Evolutionary conservation across 2,888 invertebrate genomes (phyloP).

Genomic region (Octonoba sinensis): DNA sequence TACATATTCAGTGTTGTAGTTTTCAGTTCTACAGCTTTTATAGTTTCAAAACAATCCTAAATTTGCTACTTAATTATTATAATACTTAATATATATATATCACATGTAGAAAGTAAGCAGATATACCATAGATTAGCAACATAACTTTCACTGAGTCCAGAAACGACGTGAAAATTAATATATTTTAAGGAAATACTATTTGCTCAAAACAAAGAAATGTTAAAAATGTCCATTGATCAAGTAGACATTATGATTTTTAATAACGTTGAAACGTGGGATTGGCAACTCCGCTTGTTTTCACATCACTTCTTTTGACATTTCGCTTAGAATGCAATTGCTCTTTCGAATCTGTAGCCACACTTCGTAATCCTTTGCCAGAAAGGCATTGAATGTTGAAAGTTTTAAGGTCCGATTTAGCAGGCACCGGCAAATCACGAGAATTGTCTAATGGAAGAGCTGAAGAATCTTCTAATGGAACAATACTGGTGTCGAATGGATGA

Average conservation of each 20-base stretch:
- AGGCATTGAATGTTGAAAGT: slow-evolving; percentile 47
- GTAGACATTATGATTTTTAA: slow-evolving; percentile 5
- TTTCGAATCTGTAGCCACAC: slow-evolving; percentile 40
- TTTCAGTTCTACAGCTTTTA: too few relatives aligned
- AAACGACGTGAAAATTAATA: too few relatives aligned
- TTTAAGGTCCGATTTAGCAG: slow-evolving; percentile 46
- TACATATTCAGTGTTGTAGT: too few relatives aligned
- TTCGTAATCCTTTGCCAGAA: slow-evolving; percentile 30
- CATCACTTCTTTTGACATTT: slow-evolving; percentile 2
- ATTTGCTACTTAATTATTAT: too few relatives aligned
- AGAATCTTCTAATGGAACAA: slow-evolving; percentile 66
- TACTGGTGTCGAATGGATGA: slow-evolving; percentile 66
- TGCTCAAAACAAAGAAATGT: too few relatives aligned
- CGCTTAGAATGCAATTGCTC: slow-evolving; percentile 45
- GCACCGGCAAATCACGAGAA: slow-evolving; percentile 46
- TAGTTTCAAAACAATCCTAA: too few relatives aligned
- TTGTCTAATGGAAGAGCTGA: slow-evolving; percentile 33
- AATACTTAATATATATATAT: too few relatives aligned
- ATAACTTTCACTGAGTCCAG: too few relatives aligned
- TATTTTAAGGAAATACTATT: too few relatives aligned
- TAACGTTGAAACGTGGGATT: slow-evolving; percentile 57
- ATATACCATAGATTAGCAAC: too few relatives aligned
- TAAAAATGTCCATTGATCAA: too few relatives aligned
- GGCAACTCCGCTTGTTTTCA: slow-evolving; percentile 45
- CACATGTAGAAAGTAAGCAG: too few relatives aligned